Conservation (phyloP, 2,888 invertebrate species). For the Campopleginae sp. region DNA sequence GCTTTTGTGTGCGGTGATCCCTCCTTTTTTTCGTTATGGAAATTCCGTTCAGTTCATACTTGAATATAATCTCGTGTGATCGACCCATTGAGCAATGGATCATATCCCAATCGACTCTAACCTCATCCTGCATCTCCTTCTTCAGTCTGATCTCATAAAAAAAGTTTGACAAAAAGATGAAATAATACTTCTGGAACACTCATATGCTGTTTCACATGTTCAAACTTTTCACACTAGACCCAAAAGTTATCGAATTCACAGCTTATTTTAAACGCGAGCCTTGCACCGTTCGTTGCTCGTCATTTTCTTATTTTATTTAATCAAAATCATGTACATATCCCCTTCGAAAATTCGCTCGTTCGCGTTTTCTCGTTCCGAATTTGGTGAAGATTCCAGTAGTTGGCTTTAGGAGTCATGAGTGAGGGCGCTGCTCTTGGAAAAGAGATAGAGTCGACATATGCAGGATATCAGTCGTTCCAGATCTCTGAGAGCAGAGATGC, state of each 20-base stretch:
- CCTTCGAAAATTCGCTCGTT: neutral
- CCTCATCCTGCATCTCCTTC: neutral
- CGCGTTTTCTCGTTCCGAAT: neutral
- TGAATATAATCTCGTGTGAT: slow-evolving; percentile 5
- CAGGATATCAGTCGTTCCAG: slow-evolving; percentile 33
- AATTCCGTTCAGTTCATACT: neutral
- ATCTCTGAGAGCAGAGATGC: slow-evolving; percentile 14
- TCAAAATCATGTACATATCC: neutral
- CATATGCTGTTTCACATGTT: neutral
- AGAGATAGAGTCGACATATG: neutral
- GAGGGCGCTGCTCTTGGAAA: neutral
- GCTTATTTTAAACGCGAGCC: neutral
- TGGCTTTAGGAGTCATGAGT: neutral
- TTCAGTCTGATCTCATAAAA: neutral
- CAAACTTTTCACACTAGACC: neutral
- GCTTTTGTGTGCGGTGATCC: slow-evolving; percentile 63
- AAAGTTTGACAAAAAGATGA: neutral
- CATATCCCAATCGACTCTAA: neutral
- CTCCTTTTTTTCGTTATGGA: slow-evolving; percentile 9
- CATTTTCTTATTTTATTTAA: neutral
- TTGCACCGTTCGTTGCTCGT: neutral
- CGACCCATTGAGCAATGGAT: slow-evolving; percentile 2
- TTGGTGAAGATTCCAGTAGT: neutral
- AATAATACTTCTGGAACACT: neutral
- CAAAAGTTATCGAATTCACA: neutral